Evolutionary conservation across 2,888 invertebrate species (phyloP).

Genomic region (Iselma pallidipennis): DNA sequence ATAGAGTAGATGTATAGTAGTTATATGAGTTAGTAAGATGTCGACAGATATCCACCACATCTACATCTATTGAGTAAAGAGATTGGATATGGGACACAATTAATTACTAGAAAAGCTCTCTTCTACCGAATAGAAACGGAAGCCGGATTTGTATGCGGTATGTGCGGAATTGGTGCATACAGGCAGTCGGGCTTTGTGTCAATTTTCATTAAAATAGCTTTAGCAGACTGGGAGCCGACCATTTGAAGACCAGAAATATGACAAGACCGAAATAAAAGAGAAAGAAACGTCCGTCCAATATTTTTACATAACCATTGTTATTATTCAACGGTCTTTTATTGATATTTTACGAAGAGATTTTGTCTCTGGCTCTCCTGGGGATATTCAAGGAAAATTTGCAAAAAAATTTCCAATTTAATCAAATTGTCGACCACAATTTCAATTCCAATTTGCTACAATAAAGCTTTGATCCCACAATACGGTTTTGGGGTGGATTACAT

Average conservation of each 20-base stretch:
- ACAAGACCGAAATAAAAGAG: background rate
- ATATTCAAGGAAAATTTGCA: background rate
- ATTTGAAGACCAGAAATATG: background rate
- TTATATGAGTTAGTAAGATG: no score
- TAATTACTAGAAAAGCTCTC: background rate
- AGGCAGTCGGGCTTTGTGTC: background rate
- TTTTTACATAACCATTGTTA: background rate
- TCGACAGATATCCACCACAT: background rate
- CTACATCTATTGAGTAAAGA: background rate
- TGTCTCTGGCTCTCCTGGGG: background rate
- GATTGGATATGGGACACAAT: background rate
- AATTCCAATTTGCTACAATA: background rate
- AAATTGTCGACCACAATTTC: background rate
- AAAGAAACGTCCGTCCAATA: background rate
- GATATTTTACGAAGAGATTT: no score
- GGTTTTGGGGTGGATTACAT: background rate
- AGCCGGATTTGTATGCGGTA: background rate
- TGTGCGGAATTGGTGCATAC: background rate
- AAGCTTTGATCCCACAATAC: background rate
- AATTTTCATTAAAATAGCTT: background rate
- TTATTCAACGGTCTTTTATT: background rate
- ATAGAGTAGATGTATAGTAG: no score
- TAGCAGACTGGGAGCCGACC: background rate
- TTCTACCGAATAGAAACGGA: background rate
- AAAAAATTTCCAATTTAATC: background rate